Conservation (phyloP, 2,113 vertebrate genomes). For the Pyxicephalus adspersus region DNA sequence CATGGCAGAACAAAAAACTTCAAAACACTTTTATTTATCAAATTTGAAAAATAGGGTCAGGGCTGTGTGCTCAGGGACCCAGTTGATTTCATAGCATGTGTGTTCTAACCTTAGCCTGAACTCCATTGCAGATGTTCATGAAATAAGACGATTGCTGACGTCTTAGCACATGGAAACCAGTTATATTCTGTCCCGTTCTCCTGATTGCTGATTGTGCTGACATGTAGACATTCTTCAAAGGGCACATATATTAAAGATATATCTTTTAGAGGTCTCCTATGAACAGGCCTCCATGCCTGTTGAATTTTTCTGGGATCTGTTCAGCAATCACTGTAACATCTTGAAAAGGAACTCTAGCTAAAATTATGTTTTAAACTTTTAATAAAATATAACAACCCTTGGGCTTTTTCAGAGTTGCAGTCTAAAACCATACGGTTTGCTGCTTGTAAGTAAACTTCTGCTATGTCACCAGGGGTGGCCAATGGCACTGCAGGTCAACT, state of each 20-base stretch:
- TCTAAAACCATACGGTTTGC: too few species aligned
- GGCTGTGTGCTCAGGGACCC: background rate
- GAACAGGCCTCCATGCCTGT: too few species aligned
- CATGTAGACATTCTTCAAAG: conserved; percentile 1
- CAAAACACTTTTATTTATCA: conserved; percentile 31
- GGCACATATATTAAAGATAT: background rate
- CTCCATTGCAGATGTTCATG: conserved; percentile 41
- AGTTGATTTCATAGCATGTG: conserved; percentile 32
- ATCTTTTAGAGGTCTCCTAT: background rate
- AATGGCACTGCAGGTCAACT: too few species aligned
- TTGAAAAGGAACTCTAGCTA: too few species aligned
- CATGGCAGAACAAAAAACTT: conserved; percentile 3
- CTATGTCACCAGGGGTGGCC: too few species aligned
- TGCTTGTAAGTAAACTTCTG: too few species aligned
- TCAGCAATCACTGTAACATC: too few species aligned
- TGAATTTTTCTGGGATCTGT: too few species aligned
- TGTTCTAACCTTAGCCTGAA: conserved; percentile 46
- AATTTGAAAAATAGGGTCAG: conserved; percentile 45
- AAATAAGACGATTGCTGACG: conserved; percentile 1
- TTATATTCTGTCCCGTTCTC: conserved; percentile 2
- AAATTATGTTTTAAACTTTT: too few species aligned
- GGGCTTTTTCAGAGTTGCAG: too few species aligned
- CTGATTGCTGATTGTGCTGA: conserved; percentile 22
- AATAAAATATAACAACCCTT: too few species aligned
- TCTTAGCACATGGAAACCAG: conserved; percentile 39